Base-by-base conservation (phyloP, 2,797 vertebrate genomes). In the Serranus cabrilla region DNA sequence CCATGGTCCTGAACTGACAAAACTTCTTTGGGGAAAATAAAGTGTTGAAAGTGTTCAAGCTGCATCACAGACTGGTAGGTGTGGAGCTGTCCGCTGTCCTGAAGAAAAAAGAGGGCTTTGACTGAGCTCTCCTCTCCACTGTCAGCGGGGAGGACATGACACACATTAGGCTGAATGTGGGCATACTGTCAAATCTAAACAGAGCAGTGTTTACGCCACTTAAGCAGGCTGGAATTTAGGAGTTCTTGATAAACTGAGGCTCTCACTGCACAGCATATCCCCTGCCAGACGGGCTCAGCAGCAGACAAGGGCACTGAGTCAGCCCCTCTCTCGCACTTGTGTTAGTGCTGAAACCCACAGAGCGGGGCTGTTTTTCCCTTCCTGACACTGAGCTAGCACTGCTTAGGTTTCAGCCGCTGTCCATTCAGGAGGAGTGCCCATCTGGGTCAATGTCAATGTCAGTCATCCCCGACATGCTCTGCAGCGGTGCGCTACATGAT, bases 391-490 rank as follows among this genome's bases (percentile, higher is more conserved):
- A 82, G 73, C 81, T 78, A 43, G 63, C 46, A 56, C 87, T 83
- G 82, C 86, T 91, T 90, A 81, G 86, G 87, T 92, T 93, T 91
- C 90, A 91, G 79, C 76, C 50, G 11, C 82, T 86, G 84, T 88
- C 87, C 90, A 91, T 90, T 88, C 88, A 91, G 83, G 75, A 82
- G 81, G 43, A 73, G 57, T 81, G 84, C 83, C 81, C 83, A 86
- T 88, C 74, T 82, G 86, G 88, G 90, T 93, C 90, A 92, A 90
- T 87, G 90, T 93, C 88, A 92, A 85, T 88, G 92, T 92, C 91
- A 91, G 82, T 91, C 88, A 92, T 88, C 81, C 56, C 78, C 79
- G 81, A 89, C 85, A 81, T 84, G 74, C 81, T 88, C 83, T 58
- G 71, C 78, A 79, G 81, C 70, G 43, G 68, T 58, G 75, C 37